Evolutionary conservation across 2,888 invertebrate genomes (phyloP).

Genomic region (Lasioglossum malachurum): DNA sequence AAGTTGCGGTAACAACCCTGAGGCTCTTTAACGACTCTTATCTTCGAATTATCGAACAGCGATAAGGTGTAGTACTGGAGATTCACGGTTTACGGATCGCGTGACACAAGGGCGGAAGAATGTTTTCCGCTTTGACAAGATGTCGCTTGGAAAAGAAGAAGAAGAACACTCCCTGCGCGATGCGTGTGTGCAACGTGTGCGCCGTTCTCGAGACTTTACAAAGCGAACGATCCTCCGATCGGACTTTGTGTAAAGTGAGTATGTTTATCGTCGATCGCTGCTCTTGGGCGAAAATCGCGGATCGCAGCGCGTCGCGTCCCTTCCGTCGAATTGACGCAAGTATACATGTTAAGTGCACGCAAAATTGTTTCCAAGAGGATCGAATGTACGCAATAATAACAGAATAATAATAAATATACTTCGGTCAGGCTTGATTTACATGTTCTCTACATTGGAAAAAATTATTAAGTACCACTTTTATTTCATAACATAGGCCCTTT

Average conservation of each 20-base stretch:
- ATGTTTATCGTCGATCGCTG: slow-evolving; percentile 34
- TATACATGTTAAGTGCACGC: background rate
- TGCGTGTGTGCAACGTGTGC: slow-evolving; percentile 1
- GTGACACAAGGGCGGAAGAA: slow-evolving; percentile 56
- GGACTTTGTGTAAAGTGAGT: slow-evolving; percentile 27
- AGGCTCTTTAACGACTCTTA: slow-evolving; percentile 42
- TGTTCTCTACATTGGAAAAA: no score
- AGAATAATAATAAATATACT: no score
- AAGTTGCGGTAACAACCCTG: slow-evolving; percentile 40
- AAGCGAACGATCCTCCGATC: slow-evolving; percentile 35
- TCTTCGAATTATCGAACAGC: slow-evolving; percentile 60
- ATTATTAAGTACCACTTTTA: no score
- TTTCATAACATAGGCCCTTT: no score
- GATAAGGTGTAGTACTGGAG: slow-evolving; percentile 46
- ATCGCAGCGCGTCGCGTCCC: background rate
- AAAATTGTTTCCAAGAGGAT: no score
- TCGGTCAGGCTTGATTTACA: no score
- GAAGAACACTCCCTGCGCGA: slow-evolving; percentile 5
- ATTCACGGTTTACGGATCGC: slow-evolving; percentile 45
- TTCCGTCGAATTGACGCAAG: background rate
- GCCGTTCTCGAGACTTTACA: slow-evolving; percentile 40
- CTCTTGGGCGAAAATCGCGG: background rate
- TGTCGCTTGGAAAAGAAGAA: slow-evolving; percentile 42
- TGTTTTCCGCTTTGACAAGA: slow-evolving; percentile 62
- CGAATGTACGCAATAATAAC: no score